A percentile compares a stretch with the other conserved stretches of the same genome.
Evolutionary conservation across 2,113 vertebrate genomes (phyloP).

Genomic region (Polyodon spathula): DNA sequence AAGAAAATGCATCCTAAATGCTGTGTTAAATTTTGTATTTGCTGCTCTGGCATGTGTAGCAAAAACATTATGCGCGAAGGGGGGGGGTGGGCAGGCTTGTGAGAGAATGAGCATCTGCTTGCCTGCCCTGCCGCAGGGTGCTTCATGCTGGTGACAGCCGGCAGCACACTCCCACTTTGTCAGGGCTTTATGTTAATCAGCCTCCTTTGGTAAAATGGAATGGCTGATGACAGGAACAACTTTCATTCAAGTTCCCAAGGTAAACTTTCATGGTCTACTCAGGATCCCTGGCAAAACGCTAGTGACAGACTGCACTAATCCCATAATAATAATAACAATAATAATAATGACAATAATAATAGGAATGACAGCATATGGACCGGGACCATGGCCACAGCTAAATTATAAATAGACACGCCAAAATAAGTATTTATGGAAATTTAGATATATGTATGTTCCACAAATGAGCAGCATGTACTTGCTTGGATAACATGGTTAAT

Average conservation of each 20-base stretch:
- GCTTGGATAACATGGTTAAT: too few species aligned
- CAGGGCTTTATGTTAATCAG: constrained; percentile 27
- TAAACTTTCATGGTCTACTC: constrained; percentile 9
- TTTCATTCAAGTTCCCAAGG: constrained; percentile 14
- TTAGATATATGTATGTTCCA: too few species aligned
- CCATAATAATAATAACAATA: background rate
- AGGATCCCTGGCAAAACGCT: constrained; percentile 6
- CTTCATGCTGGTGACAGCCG: constrained; percentile 24
- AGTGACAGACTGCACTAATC: background rate
- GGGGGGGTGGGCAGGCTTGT: constrained; percentile 15
- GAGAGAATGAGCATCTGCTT: constrained; percentile 26
- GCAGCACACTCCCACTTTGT: constrained; percentile 12
- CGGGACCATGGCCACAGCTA: background rate
- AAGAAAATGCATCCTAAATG: too few species aligned
- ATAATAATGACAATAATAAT: too few species aligned
- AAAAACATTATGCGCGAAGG: constrained; percentile 3
- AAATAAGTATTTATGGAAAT: too few species aligned
- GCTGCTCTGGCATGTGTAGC: too few species aligned
- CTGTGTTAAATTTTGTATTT: too few species aligned
- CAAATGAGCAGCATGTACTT: too few species aligned
- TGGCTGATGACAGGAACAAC: constrained; percentile 23
- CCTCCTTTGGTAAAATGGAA: constrained; percentile 25
- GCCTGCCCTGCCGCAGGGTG: constrained; percentile 17
- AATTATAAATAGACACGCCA: constrained; percentile 13
- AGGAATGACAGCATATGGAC: background rate